A percentile compares a stretch with the other conserved stretches of the same genome.
Conservation (phyloP, 2,797 vertebrate genomes). For the Sebastes hubbsi region DNA sequence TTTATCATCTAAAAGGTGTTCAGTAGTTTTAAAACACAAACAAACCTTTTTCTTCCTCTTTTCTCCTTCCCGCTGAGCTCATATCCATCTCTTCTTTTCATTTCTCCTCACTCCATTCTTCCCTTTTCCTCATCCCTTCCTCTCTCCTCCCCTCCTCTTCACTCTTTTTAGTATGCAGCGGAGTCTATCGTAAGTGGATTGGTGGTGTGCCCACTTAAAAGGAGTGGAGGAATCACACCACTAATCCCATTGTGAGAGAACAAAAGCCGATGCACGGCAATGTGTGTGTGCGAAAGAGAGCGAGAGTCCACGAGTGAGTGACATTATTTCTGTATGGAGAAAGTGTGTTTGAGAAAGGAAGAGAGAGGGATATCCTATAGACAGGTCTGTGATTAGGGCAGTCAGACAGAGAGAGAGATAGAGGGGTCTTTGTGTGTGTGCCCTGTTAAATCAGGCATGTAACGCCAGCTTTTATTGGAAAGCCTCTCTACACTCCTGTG, state of each 20-base stretch:
- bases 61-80: neutral
- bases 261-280: conserved; percentile 48
- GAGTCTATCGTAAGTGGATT: conserved; percentile 75
- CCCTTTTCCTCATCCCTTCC: neutral
- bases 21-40: neutral
- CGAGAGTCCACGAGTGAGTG: conserved; percentile 28
- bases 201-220: conserved; percentile 77
- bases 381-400: conserved; percentile 6
- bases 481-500: conserved; percentile 62
- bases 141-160: conserved; percentile 35
- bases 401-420: conserved; percentile 31
- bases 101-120: neutral
- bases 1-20: neutral
- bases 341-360: conserved; percentile 36
- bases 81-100: neutral
- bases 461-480: conserved; percentile 63
- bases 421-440: conserved; percentile 60
- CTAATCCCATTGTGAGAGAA: conserved; percentile 79
- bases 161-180: conserved; percentile 57
- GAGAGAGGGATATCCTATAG: conserved; percentile 40
- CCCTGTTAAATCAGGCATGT: conserved; percentile 73
- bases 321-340: conserved; percentile 33
- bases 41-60: no score
- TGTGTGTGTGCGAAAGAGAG: conserved; percentile 10
- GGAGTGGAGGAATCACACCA: conserved; percentile 75